Conservation (phyloP, 2,113 vertebrate genomes). For the Semicossyphus pulcher region DNA sequence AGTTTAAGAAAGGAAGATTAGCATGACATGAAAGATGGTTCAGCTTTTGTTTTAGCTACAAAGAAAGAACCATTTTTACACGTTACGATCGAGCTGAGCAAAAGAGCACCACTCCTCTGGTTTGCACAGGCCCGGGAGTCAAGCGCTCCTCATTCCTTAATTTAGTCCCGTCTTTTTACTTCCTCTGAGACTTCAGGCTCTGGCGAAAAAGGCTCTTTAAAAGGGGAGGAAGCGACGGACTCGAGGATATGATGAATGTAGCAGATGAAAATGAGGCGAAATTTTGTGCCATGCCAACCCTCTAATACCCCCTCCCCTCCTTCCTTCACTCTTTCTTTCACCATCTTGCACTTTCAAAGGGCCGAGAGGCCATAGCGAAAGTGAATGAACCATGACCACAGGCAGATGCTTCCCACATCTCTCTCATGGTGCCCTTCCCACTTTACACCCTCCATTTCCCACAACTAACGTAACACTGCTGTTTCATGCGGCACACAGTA, state of each 20-base stretch:
- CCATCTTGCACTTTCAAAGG: constrained; percentile 87
- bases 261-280: constrained; percentile 75
- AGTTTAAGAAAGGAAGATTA: too few species aligned
- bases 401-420: constrained; percentile 79
- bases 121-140: constrained; percentile 29
- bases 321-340: constrained; percentile 58
- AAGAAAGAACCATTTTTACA: not conserved
- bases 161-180: constrained; percentile 46
- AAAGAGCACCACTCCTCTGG: constrained; percentile 9
- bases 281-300: constrained; percentile 77
- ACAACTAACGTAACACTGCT: constrained; percentile 57
- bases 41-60: too few species aligned
- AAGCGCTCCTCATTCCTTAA: constrained; percentile 20
- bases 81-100: not conserved
- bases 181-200: constrained; percentile 27
- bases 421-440: constrained; percentile 50
- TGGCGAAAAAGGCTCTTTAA: constrained; percentile 27
- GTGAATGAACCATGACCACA: constrained; percentile 83
- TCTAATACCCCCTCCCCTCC: not conserved
- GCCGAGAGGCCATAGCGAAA: constrained; percentile 76
- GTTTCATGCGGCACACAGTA: constrained; percentile 7
- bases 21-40: too few species aligned
- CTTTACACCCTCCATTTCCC: constrained; percentile 71
- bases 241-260: constrained; percentile 69
- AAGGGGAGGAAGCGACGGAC: constrained; percentile 1